These are phyloP conservation scores for Piprites chloris DNA, from an alignment of 2,113 vertebrate species.

Conservation along the genomic window DNA sequence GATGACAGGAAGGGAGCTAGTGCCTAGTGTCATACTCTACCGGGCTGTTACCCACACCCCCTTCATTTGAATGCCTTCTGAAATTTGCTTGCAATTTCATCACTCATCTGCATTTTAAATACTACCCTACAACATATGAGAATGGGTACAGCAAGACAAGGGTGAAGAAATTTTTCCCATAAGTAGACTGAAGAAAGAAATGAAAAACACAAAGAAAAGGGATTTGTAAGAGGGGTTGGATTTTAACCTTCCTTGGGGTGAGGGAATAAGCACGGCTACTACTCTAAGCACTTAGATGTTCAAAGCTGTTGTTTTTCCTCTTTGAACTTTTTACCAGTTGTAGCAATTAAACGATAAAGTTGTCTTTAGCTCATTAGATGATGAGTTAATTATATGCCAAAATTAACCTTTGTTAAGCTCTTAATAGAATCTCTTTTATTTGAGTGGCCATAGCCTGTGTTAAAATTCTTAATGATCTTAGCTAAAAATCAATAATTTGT, in stretches of 20 bases:
- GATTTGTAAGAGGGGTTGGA: constrained; percentile 26
- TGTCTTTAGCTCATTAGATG: constrained; percentile 60
- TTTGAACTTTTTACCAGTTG: constrained; percentile 61
- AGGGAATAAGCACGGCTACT: background rate
- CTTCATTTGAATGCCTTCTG: background rate
- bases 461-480: constrained; percentile 59
- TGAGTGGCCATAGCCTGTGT: constrained; percentile 37
- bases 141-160: background rate
- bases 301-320: constrained; percentile 10
- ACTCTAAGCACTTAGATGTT: constrained; percentile 36
- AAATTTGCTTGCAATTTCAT: background rate
- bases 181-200: constrained; percentile 8
- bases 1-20: background rate
- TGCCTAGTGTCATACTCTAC: background rate
- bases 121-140: background rate
- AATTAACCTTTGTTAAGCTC: constrained; percentile 66
- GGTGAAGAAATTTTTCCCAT: background rate
- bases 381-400: constrained; percentile 57
- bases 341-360: constrained; percentile 56
- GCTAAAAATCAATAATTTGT: constrained; percentile 62
- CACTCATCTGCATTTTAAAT: background rate
- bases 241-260: constrained; percentile 45
- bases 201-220: constrained; percentile 10
- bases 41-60: background rate
- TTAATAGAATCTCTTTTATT: constrained; percentile 55